Evolutionary conservation across 2,888 invertebrate genomes (phyloP), one percentile per base, ranked within the genome.

Genomic region (Callyntrura guangdongensis): DNA sequence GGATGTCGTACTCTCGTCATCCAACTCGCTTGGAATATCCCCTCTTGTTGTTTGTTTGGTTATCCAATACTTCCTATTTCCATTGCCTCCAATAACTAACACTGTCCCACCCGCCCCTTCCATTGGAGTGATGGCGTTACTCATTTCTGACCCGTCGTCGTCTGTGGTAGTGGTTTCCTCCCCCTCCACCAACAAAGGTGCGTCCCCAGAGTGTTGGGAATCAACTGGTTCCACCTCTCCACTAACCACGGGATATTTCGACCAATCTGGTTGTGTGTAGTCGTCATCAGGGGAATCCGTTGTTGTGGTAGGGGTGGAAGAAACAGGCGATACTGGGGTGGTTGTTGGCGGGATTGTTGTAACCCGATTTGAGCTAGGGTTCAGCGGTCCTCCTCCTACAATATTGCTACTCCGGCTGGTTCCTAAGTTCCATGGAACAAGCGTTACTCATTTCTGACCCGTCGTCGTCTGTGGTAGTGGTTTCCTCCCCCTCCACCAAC

Each of bases 21-120:
- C 91, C 47, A 84, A 59, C 27, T 93, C 92, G 20, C 92, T 91
- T 22, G 94, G 93, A 85, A 94, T 94, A 64, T 94, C 94, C 0
- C 94, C 94, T 22, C 94, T 72, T 14, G 94, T 94, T 0, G 92
- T 93, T 12, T 92, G 90, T 67, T 93, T 93, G 9, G 53, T 61
- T 72, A 47, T 61, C 59, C 84, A 67, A 69, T 85, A 87, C 87
- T 92, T 85, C 91, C 92, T 84, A 47, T 89, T 86, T 84, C 84
- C 72, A 91, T 92, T 81, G 25, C 74, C 27, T 72, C 92, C 77
- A 84, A 89, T 74, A 11, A 85, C 82, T 36, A 92, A 82, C 86
- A 25, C 74, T 11, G 69, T 36, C 12, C 69, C 27, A 20, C 22
- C 88, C 14, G 56, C n/a, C n/a, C 20, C 86, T n/a, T 56, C 49